Evolutionary conservation across 2,888 invertebrate species (phyloP), one percentile per base, ranked within the genome.

Genomic region (Amphimallon solstitiale): DNA sequence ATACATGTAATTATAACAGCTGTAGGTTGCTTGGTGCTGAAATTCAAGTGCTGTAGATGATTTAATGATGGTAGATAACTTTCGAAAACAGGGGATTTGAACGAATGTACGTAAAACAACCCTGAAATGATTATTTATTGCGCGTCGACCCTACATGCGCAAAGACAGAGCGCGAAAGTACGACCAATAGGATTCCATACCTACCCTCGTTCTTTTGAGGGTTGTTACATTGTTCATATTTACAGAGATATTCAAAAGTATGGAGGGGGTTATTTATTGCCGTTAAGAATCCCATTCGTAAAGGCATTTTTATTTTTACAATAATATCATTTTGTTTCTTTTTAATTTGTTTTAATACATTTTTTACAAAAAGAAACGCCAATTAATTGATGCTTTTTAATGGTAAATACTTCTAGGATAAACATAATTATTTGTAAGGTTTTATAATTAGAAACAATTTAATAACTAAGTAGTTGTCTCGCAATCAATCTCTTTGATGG

Each of bases 1-100:
- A 63, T 70, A 72, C 68, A 72, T 69, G 59, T 70, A 72, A 52
- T 72, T 71, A 56, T 72, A 72, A 54, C 72, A 72, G 38, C 65
- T 72, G 51, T 68, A 72, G 10, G 67, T 49, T 6, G 43, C 48
- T 52, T 64, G 65, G 54, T 66, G 65, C 17, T 65, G 62, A 7
- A 54, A 14, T 38, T 54, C 54, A 12, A 54, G 14, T 35, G 35
- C 29, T 4, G 54, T 21, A 19, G 14, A 17, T 12, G 38, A 23
- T 54, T 54, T 54, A 60, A 65, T 65, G 43, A 12, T 17, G 9
- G 12, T 43, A 52, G 12, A 5, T 29, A 54, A 38, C 40, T 54
- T 54, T 38, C 54, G 17, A 9, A 5, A 5, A 14, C 29, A 46
- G 34, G 52, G 45, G 63, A 64, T 52, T 64, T 64, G 29, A 64